Percentiles rank a stretch among this genome's conserved stretches.
Evolutionary conservation across 1,140 invertebrate species (phyloP).

Genomic region (Cyclargus thomasi): DNA sequence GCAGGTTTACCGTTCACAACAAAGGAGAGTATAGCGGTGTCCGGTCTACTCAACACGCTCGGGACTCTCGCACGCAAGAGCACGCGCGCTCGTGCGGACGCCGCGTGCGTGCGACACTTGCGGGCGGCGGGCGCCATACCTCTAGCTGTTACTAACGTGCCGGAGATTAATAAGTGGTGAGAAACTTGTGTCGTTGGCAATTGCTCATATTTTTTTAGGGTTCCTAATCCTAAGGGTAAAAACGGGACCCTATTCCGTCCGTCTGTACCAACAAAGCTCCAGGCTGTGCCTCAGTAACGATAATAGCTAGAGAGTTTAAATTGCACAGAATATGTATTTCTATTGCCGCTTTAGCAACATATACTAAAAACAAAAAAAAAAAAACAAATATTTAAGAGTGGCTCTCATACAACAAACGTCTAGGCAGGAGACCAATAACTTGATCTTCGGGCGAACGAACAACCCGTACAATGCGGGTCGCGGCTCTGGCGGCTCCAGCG

Average conservation of each 20-base stretch:
- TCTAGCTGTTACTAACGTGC: slow-evolving; percentile 93
- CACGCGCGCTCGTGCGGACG: slow-evolving; percentile 80
- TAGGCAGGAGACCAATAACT: slow-evolving; percentile 93
- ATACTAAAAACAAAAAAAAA: no score
- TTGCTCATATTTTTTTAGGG: no score
- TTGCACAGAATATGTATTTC: no score
- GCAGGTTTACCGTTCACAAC: slow-evolving; percentile 88
- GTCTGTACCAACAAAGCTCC: no score
- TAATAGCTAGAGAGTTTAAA: no score
- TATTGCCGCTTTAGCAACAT: no score
- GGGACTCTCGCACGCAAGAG: slow-evolving; percentile 77
- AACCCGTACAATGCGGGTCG: slow-evolving; percentile 93
- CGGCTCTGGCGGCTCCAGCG: slow-evolving; percentile 90
- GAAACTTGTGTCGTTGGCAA: neutral
- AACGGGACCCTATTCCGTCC: no score
- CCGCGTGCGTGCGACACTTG: slow-evolving; percentile 82
- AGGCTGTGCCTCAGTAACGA: no score
- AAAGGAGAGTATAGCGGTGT: slow-evolving; percentile 76
- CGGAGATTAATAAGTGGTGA: slow-evolving; percentile 85
- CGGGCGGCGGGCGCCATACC: slow-evolving; percentile 90
- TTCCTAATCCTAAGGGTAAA: no score
- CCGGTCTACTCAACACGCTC: slow-evolving; percentile 81
- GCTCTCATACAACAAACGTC: no score
- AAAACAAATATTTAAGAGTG: no score
- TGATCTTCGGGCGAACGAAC: slow-evolving; percentile 91